Percentiles rank a stretch among this genome's conserved stretches.
These are phyloP conservation scores for Promerops cafer DNA, from an alignment of 2,113 vertebrate genomes.

Conservation along the genomic window DNA sequence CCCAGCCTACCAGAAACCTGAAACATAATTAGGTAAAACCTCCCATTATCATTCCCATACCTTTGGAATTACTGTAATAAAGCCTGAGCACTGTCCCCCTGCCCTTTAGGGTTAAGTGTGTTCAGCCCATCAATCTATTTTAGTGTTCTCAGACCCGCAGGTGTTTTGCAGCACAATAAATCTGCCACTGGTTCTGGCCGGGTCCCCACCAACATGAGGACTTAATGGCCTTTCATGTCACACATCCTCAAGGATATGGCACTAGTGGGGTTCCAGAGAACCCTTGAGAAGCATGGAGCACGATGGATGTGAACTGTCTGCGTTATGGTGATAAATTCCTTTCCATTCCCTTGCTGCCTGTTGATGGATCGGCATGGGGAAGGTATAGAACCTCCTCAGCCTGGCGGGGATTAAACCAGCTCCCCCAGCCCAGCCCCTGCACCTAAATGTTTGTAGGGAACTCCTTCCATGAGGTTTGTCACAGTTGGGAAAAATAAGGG, in stretches of 20 bases:
- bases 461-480: neutral
- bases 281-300: neutral
- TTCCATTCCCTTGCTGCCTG: neutral
- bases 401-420: neutral
- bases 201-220: slow-evolving; percentile 3
- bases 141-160: neutral
- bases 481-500: neutral
- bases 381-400: neutral
- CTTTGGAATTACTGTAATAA: neutral
- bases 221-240: slow-evolving; percentile 49
- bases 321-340: neutral
- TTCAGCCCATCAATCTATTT: slow-evolving; percentile 23
- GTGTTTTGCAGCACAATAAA: slow-evolving; percentile 13
- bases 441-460: neutral
- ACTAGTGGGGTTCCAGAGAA: slow-evolving; percentile 7
- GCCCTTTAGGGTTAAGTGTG: slow-evolving; percentile 14
- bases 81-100: neutral
- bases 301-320: neutral
- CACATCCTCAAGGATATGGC: neutral
- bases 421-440: neutral
- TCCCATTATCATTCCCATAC: neutral
- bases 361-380: neutral
- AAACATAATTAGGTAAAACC: neutral
- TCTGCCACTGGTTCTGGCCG: neutral
- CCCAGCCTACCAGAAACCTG: neutral